These are phyloP conservation scores for Holothuria leucospilota DNA, from an alignment of 53 echinoderm and acorn worm species.

Conservation along the genomic window DNA sequence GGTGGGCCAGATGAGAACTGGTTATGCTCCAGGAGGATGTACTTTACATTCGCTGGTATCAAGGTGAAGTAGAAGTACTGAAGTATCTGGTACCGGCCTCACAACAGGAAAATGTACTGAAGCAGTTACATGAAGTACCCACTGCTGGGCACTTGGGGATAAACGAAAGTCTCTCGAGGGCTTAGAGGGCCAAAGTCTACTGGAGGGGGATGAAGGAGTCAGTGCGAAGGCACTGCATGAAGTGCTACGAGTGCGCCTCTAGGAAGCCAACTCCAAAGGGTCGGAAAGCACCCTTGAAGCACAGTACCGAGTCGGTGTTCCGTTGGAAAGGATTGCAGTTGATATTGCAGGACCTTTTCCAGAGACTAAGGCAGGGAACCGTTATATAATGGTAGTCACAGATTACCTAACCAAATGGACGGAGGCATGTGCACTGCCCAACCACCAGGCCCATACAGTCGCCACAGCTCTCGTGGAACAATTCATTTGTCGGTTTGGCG, in stretches of 20 bases:
- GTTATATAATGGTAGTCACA: background rate
- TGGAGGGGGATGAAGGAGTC: background rate
- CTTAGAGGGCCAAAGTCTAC: background rate
- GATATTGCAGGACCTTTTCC: slow-evolving; percentile 4
- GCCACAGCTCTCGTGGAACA: background rate
- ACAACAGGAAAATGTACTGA: background rate
- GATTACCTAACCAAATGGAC: slow-evolving; percentile 23
- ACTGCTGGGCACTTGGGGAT: slow-evolving; percentile 21
- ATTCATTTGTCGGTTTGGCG: slow-evolving; percentile 20
- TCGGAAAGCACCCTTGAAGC: background rate
- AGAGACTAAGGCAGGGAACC: background rate
- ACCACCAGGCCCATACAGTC: background rate
- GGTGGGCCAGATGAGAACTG: too few relatives aligned
- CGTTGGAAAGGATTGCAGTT: background rate
- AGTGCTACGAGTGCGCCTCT: background rate
- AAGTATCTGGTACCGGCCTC: background rate
- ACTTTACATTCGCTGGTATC: too few relatives aligned
- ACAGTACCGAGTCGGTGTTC: too few relatives aligned
- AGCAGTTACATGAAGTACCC: slow-evolving; percentile 15
- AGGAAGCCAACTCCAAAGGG: background rate
- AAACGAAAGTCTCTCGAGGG: background rate
- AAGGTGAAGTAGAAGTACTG: too few relatives aligned
- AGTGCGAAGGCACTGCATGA: background rate
- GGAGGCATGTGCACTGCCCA: background rate
- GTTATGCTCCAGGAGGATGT: too few relatives aligned